phyloP scores from a whole-genome alignment of 2,113 vertebrate species.

The Mustela lutreola region DNA sequence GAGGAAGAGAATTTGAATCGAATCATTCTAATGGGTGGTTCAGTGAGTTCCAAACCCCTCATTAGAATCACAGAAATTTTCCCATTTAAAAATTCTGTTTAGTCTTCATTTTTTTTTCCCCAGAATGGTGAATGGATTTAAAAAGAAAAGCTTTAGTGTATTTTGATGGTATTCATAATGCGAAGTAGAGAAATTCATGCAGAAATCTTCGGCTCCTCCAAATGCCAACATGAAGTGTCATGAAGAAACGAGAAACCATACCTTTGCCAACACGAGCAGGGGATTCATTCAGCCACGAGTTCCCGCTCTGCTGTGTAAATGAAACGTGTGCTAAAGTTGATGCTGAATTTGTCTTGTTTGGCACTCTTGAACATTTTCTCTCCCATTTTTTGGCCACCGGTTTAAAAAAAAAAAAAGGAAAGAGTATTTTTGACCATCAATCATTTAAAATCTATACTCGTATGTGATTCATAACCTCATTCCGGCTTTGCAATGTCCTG shows the following conservation, averaged over 20 bases:
- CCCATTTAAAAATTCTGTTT: background rate
- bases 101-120: background rate
- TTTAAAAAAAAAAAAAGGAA: background rate
- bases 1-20: constrained; percentile 7
- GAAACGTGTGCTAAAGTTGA: background rate
- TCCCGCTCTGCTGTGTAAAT: background rate
- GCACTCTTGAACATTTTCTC: background rate
- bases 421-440: background rate
- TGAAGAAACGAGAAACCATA: background rate
- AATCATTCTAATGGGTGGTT: background rate
- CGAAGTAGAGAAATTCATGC: background rate
- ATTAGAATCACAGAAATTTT: constrained; percentile 5
- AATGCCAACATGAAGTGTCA: background rate
- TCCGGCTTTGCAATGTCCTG: background rate
- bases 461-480: background rate
- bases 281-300: background rate
- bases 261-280: background rate
- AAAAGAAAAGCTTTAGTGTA: background rate
- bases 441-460: constrained; percentile 6
- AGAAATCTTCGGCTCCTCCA: background rate
- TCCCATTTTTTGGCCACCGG: background rate
- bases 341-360: background rate
- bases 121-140: background rate
- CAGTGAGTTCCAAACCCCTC: background rate
- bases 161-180: background rate